Evolutionary conservation across 1,140 invertebrate species (phyloP).

Genomic region (Temnothorax nylanderi): DNA sequence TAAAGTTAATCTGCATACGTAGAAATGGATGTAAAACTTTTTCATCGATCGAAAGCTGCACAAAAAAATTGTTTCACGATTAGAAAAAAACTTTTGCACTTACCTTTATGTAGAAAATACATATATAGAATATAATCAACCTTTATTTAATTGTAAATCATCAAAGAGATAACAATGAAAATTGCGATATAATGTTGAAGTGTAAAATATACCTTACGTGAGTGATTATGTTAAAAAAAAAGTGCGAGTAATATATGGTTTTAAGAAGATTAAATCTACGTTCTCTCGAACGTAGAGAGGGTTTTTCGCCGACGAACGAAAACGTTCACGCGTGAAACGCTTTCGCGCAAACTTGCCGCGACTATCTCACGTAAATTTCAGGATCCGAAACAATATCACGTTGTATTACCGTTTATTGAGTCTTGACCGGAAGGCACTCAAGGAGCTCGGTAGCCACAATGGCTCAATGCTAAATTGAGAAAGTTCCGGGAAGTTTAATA

Average conservation of each 20-base stretch:
- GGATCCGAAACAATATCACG: slow-evolving; percentile 12
- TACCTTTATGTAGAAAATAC: too few relatives aligned
- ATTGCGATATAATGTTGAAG: not conserved
- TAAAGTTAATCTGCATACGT: too few relatives aligned
- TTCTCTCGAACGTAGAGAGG: not conserved
- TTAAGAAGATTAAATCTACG: not conserved
- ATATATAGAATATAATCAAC: too few relatives aligned
- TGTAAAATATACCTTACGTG: not conserved
- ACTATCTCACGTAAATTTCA: slow-evolving; percentile 23
- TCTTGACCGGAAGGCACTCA: slow-evolving; percentile 46
- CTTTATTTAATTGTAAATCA: not conserved
- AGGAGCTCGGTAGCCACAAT: slow-evolving; percentile 25
- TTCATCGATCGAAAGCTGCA: too few relatives aligned
- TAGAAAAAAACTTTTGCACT: too few relatives aligned
- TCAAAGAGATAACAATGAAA: not conserved
- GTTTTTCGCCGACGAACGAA: not conserved
- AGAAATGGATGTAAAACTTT: too few relatives aligned
- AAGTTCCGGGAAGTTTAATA: slow-evolving; percentile 53
- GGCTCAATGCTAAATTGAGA: slow-evolving; percentile 52
- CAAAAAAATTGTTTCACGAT: too few relatives aligned
- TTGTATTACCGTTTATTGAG: slow-evolving; percentile 30
- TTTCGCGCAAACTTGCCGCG: not conserved
- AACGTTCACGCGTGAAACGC: not conserved
- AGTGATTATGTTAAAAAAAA: too few relatives aligned
- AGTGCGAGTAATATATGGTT: too few relatives aligned